Percentiles rank a stretch among this genome's conserved stretches.
Conservation (phyloP, 2,888 invertebrate species). For the Pseudeuparius sepicola region DNA sequence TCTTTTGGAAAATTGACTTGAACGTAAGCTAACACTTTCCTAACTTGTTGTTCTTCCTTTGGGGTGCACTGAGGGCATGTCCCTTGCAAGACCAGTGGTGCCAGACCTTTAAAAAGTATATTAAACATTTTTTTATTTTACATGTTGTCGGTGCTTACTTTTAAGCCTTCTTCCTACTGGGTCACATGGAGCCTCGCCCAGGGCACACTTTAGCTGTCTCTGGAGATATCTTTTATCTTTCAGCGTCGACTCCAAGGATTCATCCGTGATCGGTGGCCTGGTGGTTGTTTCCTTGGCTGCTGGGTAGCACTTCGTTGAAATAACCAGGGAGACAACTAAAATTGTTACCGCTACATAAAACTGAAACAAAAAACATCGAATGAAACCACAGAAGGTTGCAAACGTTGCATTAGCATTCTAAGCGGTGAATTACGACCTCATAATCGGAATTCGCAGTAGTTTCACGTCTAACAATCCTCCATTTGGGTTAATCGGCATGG, state of each 20-base stretch:
- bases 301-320: no score
- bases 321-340: not conserved
- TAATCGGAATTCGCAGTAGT: no score
- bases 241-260: slow-evolving; percentile 55
- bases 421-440: no score
- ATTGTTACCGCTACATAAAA: slow-evolving; percentile 1
- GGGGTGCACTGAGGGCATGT: slow-evolving; percentile 62
- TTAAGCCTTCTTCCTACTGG: slow-evolving; percentile 62
- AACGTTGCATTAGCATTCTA: no score
- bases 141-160: slow-evolving; percentile 46
- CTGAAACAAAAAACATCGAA: no score
- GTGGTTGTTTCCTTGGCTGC: slow-evolving; percentile 15
- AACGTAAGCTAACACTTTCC: slow-evolving; percentile 62
- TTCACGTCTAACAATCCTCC: no score
- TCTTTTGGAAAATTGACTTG: slow-evolving; percentile 68
- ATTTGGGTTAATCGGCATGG: no score
- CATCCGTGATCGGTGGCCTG: slow-evolving; percentile 50
- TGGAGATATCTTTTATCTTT: slow-evolving; percentile 60
- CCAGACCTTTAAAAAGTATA: slow-evolving; percentile 50
- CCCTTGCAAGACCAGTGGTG: slow-evolving; percentile 63
- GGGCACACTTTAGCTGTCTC: slow-evolving; percentile 62
- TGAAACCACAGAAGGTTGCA: no score
- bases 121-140: not conserved
- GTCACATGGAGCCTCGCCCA: slow-evolving; percentile 65
- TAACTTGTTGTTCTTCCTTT: slow-evolving; percentile 61